Conservation (phyloP, 2,113 vertebrate genomes). For the Nibea coibor region DNA sequence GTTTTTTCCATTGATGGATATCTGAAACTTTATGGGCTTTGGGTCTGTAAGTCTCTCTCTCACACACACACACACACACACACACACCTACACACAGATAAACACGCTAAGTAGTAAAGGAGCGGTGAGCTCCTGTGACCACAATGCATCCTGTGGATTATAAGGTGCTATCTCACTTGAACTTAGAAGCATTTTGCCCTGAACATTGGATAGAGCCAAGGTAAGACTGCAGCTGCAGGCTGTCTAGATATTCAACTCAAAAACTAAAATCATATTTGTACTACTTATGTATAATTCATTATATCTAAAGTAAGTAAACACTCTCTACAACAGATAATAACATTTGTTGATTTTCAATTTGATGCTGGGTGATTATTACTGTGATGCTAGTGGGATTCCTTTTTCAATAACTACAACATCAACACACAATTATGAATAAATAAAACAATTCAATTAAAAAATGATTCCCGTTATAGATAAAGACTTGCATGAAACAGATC, state of each 20-base stretch:
- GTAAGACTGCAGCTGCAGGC: constrained; percentile 60
- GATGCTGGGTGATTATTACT: neutral
- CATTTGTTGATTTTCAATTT: constrained; percentile 17
- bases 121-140: constrained; percentile 35
- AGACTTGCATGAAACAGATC: neutral
- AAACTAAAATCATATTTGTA: constrained; percentile 20
- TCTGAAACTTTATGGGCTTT: constrained; percentile 54
- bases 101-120: neutral
- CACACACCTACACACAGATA: neutral
- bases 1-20: constrained; percentile 47
- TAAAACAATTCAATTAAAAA: neutral
- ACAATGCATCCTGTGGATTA: constrained; percentile 39
- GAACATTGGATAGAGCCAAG: constrained; percentile 39
- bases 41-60: neutral
- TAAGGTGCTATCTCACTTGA: constrained; percentile 41
- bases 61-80: constrained; percentile 1
- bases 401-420: constrained; percentile 1
- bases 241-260: constrained; percentile 12
- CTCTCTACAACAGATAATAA: neutral
- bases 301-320: neutral
- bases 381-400: neutral
- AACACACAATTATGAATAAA: neutral
- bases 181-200: constrained; percentile 33
- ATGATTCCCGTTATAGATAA: neutral
- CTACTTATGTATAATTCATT: constrained; percentile 4